Percentiles rank a stretch among this genome's conserved stretches.
Evolutionary conservation across 2,113 vertebrate species (phyloP).

Genomic region (Nothoprocta pentlandii): DNA sequence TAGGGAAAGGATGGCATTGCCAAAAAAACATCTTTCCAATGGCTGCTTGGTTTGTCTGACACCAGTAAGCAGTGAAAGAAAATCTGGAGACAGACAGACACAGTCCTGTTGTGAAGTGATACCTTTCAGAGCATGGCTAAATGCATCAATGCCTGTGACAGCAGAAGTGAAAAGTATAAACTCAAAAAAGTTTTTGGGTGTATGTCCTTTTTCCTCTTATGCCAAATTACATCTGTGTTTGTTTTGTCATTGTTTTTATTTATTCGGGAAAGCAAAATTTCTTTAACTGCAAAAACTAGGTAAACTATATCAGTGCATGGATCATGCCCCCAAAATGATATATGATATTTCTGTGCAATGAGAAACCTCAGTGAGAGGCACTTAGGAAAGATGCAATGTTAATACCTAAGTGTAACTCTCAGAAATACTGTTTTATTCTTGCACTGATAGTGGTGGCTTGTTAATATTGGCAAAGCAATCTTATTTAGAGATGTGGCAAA

Average conservation of each 20-base stretch:
- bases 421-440: background rate
- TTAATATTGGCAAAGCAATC: background rate
- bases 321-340: background rate
- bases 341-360: background rate
- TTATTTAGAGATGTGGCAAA: background rate
- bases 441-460: background rate
- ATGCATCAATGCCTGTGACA: background rate
- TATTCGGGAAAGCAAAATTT: background rate
- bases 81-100: rapidly evolving
- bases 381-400: background rate
- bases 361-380: background rate
- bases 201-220: background rate
- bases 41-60: background rate
- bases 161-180: background rate
- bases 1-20: background rate
- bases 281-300: background rate
- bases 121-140: background rate
- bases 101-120: background rate
- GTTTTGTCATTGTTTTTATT: background rate
- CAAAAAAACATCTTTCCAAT: background rate
- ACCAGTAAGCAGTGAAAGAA: background rate
- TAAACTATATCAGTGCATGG: rapidly evolving
- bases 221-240: background rate
- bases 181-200: background rate
- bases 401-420: background rate